Conservation (phyloP, 2,797 vertebrate genomes). For the Notoglanidium macrostoma region DNA sequence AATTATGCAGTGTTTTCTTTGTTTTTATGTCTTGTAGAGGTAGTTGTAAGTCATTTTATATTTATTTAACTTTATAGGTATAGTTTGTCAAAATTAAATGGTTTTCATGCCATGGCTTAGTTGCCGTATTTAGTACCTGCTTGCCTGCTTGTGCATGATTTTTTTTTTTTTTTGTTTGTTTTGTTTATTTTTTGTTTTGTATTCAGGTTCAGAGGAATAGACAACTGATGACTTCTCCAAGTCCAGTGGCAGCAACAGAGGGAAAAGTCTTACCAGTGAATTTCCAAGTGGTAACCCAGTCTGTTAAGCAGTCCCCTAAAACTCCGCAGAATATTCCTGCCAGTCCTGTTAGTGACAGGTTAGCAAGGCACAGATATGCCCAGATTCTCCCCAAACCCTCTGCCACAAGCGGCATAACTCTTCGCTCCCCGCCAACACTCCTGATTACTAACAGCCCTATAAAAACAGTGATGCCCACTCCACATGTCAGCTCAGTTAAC, state of each 20-base stretch:
- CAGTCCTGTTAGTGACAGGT: slow-evolving; percentile 93
- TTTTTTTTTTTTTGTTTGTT: not conserved
- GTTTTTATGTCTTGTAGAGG: not conserved
- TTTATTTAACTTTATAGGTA: not conserved
- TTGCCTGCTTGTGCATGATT: no score
- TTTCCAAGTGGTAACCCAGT: slow-evolving; percentile 96
- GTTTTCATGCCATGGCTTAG: no score
- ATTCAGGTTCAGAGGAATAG: slow-evolving; percentile 89
- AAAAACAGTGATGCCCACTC: slow-evolving; percentile 93
- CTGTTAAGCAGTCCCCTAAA: slow-evolving; percentile 96
- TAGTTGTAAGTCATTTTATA: not conserved
- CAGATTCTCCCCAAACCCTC: slow-evolving; percentile 98
- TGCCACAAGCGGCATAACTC: slow-evolving; percentile 90
- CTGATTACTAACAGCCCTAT: slow-evolving; percentile 98
- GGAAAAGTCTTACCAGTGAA: slow-evolving; percentile 95
- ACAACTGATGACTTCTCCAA: slow-evolving; percentile 94
- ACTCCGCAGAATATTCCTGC: slow-evolving; percentile 91
- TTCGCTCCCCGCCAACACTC: slow-evolving; percentile 94
- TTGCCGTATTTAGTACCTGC: no score
- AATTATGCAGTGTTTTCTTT: not conserved
- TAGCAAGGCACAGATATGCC: slow-evolving; percentile 90
- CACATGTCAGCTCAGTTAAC: slow-evolving; percentile 92
- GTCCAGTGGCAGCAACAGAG: slow-evolving; percentile 87
- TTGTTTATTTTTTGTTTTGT: slow-evolving; percentile 33
- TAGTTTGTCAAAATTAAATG: not conserved